These are phyloP conservation scores for Diarsia mendica DNA, from an alignment of 2,888 invertebrate genomes.

Conservation along the genomic window DNA sequence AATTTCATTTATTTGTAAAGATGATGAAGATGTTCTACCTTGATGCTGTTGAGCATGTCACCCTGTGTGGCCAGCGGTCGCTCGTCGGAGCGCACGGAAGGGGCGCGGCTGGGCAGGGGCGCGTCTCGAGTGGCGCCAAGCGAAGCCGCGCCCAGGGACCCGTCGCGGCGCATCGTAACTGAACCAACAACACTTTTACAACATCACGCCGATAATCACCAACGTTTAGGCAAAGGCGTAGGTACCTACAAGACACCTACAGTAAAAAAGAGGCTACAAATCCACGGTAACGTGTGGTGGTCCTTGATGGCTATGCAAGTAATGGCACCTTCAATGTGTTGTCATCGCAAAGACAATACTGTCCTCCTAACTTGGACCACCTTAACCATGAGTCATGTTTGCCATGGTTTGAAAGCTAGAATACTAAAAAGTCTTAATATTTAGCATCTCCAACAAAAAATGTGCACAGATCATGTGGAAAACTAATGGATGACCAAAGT, in stretches of 20 bases:
- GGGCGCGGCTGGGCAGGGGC: conserved; percentile 74
- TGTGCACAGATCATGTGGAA: no score
- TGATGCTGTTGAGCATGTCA: conserved; percentile 90
- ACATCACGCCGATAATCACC: neutral
- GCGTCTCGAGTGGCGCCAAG: conserved; percentile 82
- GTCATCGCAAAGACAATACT: no score
- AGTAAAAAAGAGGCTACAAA: neutral
- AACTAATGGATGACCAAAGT: no score
- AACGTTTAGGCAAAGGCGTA: neutral
- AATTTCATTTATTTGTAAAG: no score
- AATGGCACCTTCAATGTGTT: neutral
- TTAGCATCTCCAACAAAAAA: no score
- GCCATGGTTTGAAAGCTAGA: neutral
- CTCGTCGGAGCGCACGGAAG: conserved; percentile 85
- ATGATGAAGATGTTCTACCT: no score
- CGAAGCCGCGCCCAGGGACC: conserved; percentile 78
- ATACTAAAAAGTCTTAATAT: neutral
- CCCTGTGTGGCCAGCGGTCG: conserved; percentile 89
- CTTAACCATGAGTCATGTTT: neutral
- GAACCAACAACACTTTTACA: neutral
- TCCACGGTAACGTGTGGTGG: no score
- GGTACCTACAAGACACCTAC: neutral
- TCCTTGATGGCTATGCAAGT: neutral
- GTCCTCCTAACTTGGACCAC: no score
- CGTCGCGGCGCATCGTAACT: conserved; percentile 68